These are phyloP conservation scores for Eilema griseolum DNA, from an alignment of 2,888 invertebrate genomes.

Conservation along the genomic window DNA sequence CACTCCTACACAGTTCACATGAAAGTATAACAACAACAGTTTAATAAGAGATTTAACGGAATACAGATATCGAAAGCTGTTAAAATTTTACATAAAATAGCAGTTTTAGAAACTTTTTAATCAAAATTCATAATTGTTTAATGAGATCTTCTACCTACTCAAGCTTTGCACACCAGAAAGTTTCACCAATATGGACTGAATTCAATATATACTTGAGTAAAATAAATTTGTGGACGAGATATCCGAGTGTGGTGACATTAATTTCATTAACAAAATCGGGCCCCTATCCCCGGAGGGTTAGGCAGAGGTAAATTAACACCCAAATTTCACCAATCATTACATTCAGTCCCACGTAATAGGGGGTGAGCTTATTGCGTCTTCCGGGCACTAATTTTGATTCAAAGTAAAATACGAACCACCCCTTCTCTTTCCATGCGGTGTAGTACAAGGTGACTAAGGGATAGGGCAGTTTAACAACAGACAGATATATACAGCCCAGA, in stretches of 20 bases:
- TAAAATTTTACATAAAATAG: constrained; percentile 28
- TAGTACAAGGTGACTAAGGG: too few relatives aligned
- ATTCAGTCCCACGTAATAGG: too few relatives aligned
- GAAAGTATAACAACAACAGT: constrained; percentile 24
- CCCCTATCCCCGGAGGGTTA: too few relatives aligned
- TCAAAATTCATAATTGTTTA: constrained; percentile 17
- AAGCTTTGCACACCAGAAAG: not conserved
- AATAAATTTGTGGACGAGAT: not conserved
- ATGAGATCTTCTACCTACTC: constrained; percentile 10
- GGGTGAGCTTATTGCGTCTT: too few relatives aligned
- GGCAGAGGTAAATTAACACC: too few relatives aligned
- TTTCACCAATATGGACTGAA: not conserved
- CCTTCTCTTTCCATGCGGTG: too few relatives aligned
- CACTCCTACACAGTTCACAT: constrained; percentile 25
- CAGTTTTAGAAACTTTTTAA: constrained; percentile 20
- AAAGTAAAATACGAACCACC: too few relatives aligned
- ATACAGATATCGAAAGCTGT: constrained; percentile 22
- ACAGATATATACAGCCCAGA: too few relatives aligned
- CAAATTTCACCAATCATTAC: too few relatives aligned
- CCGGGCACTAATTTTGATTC: too few relatives aligned
- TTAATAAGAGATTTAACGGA: constrained; percentile 37
- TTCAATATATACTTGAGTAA: not conserved
- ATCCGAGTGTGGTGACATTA: not conserved
- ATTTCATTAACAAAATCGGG: too few relatives aligned
- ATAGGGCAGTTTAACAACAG: too few relatives aligned